Evolutionary conservation across 64 coral and sea anemone species (phyloP).

Genomic region (Montipora sp.): DNA sequence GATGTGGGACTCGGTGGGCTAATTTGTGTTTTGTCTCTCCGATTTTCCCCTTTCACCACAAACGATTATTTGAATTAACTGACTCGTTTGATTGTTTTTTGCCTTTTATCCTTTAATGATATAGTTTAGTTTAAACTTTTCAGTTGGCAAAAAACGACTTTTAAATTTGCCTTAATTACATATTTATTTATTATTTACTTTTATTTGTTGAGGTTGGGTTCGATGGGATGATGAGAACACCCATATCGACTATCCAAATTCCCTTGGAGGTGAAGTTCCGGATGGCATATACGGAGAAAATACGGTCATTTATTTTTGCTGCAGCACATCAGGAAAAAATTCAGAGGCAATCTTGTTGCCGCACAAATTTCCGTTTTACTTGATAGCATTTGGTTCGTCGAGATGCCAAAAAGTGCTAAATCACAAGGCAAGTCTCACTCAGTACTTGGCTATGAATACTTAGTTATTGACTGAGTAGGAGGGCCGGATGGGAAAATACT

Average conservation of each 20-base stretch:
- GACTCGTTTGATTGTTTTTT: too few species aligned
- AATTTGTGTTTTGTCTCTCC: too few species aligned
- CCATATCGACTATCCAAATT: slow-evolving; percentile 69
- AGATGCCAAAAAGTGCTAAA: slow-evolving; percentile 72
- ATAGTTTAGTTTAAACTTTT: too few species aligned
- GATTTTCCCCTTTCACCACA: too few species aligned
- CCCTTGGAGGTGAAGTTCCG: slow-evolving; percentile 61
- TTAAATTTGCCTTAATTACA: background rate
- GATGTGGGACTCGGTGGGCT: too few species aligned
- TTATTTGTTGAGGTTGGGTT: slow-evolving; percentile 72
- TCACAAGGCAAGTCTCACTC: slow-evolving; percentile 47
- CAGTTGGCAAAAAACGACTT: background rate
- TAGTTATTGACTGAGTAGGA: too few species aligned
- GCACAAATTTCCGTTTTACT: slow-evolving; percentile 67
- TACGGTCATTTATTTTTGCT: slow-evolving; percentile 89
- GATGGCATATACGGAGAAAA: slow-evolving; percentile 85
- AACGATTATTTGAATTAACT: too few species aligned
- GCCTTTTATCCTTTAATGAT: too few species aligned
- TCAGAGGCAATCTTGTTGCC: slow-evolving; percentile 63
- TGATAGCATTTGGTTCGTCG: slow-evolving; percentile 74
- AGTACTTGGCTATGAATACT: background rate
- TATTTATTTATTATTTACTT: background rate
- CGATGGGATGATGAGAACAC: slow-evolving; percentile 93
- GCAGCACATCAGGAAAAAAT: slow-evolving; percentile 75
- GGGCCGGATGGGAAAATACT: too few species aligned